phyloP scores from a whole-genome alignment of 2,888 invertebrate species.

The Drosophila mimetica region DNA sequence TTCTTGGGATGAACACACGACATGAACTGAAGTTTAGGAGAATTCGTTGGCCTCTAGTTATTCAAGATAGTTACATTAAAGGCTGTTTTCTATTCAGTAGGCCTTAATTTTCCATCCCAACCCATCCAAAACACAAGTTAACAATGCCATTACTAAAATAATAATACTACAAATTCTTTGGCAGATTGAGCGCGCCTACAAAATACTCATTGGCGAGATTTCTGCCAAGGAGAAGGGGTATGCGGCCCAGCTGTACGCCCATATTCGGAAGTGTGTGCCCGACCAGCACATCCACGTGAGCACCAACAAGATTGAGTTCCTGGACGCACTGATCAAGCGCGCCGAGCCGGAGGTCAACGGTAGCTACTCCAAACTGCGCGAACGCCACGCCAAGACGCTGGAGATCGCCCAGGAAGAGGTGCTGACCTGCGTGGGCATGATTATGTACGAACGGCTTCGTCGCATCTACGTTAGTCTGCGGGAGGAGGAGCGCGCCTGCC shows the following conservation, averaged over 20 bases:
- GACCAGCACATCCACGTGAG: slow-evolving; percentile 95
- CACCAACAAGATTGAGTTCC: slow-evolving; percentile 92
- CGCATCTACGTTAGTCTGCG: slow-evolving; percentile 93
- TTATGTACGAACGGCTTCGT: slow-evolving; percentile 95
- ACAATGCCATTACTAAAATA: no score
- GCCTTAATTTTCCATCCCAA: no score
- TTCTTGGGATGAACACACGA: no score
- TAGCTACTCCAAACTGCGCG: slow-evolving; percentile 88
- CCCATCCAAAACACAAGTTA: no score
- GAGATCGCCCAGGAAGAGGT: slow-evolving; percentile 99
- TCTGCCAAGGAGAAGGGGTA: slow-evolving; percentile 95
- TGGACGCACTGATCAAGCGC: slow-evolving; percentile 93
- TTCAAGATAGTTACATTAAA: no score
- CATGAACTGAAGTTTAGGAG: no score
- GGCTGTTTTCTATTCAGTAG: no score
- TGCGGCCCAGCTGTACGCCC: slow-evolving; percentile 93
- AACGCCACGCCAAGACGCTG: slow-evolving; percentile 97
- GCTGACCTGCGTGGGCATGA: slow-evolving; percentile 96
- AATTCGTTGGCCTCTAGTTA: no score
- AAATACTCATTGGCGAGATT: slow-evolving; percentile 93
- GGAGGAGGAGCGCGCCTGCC: slow-evolving; percentile 97
- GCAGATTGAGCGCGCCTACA: slow-evolving; percentile 91
- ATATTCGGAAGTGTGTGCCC: slow-evolving; percentile 93
- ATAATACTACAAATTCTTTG: no score
- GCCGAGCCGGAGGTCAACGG: slow-evolving; percentile 96